phyloP scores from a whole-genome alignment of 2,888 invertebrate genomes.

The Scaptomyza tumidula region DNA sequence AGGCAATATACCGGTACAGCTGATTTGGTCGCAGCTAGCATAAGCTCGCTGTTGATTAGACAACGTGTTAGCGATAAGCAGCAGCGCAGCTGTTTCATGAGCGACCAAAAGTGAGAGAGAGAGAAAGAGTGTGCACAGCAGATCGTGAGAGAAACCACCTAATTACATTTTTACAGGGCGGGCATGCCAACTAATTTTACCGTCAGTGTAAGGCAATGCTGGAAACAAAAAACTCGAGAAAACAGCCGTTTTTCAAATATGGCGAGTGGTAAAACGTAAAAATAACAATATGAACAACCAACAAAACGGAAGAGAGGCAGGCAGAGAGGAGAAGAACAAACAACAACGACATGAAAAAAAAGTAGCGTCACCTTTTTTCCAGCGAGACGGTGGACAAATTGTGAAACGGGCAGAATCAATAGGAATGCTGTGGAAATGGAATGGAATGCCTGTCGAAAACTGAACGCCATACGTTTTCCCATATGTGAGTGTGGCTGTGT shows the following conservation, averaged over 20 bases:
- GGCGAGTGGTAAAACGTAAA: conserved; percentile 55
- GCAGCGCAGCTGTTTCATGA: conserved; percentile 53
- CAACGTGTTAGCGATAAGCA: conserved; percentile 44
- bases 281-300: conserved; percentile 34
- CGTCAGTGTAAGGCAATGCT: conserved; percentile 43
- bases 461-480: conserved; percentile 54
- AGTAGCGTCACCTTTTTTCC: conserved; percentile 79
- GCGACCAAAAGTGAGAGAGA: neutral
- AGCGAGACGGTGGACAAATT: conserved; percentile 36
- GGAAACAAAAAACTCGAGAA: conserved; percentile 35
- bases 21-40: conserved; percentile 71
- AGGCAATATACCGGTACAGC: conserved; percentile 76
- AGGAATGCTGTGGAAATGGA: conserved; percentile 63
- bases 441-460: conserved; percentile 59
- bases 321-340: conserved; percentile 17
- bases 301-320: conserved; percentile 10
- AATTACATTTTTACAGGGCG: neutral
- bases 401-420: conserved; percentile 50
- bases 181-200: conserved; percentile 36
- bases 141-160: conserved; percentile 29
- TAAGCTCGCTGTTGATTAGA: conserved; percentile 53
- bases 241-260: conserved; percentile 78
- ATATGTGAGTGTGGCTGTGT: conserved; percentile 21
- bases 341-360: conserved; percentile 39
- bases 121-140: conserved; percentile 15